Evolutionary conservation across 2,797 vertebrate species (phyloP).

Genomic region (Trachops cirrhosus): DNA sequence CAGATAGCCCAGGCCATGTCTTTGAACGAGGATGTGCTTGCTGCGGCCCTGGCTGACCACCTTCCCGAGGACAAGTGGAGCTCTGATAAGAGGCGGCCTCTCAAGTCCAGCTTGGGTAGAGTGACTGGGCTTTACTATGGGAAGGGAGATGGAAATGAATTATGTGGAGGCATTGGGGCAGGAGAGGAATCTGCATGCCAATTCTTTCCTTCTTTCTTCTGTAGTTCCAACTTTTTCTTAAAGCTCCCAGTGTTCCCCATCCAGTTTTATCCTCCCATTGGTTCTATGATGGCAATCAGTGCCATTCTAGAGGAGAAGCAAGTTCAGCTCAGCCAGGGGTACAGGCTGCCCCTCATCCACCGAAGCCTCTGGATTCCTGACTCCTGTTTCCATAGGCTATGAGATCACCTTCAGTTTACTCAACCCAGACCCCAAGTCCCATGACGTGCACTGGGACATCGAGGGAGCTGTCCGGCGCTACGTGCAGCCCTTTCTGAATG

Average conservation of each 20-base stretch:
- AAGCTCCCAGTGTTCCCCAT: background rate
- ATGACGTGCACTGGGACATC: slow-evolving; percentile 93
- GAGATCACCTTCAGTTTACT: slow-evolving; percentile 98
- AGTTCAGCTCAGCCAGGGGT: background rate
- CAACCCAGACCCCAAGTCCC: slow-evolving; percentile 96
- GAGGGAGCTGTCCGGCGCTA: slow-evolving; percentile 89
- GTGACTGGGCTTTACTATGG: background rate
- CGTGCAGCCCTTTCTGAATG: slow-evolving; percentile 91
- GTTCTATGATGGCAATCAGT: background rate
- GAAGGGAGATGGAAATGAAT: background rate
- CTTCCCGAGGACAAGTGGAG: slow-evolving; percentile 85
- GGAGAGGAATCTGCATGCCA: background rate
- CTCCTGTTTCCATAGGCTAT: slow-evolving; percentile 85
- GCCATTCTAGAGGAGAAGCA: background rate
- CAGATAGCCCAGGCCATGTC: slow-evolving; percentile 91
- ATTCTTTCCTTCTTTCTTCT: background rate
- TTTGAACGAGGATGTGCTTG: slow-evolving; percentile 89
- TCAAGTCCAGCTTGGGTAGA: slow-evolving; percentile 96
- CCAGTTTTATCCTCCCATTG: background rate
- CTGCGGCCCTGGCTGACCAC: slow-evolving; percentile 89
- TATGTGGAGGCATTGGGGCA: background rate
- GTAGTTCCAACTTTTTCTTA: background rate
- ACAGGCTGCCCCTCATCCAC: background rate
- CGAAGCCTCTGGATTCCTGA: background rate
- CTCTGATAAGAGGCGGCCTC: slow-evolving; percentile 90